Percentiles rank a stretch among this genome's conserved stretches.
phyloP scores from a whole-genome alignment of 2,113 vertebrate genomes.

The Dicrurus megarhynchus region DNA sequence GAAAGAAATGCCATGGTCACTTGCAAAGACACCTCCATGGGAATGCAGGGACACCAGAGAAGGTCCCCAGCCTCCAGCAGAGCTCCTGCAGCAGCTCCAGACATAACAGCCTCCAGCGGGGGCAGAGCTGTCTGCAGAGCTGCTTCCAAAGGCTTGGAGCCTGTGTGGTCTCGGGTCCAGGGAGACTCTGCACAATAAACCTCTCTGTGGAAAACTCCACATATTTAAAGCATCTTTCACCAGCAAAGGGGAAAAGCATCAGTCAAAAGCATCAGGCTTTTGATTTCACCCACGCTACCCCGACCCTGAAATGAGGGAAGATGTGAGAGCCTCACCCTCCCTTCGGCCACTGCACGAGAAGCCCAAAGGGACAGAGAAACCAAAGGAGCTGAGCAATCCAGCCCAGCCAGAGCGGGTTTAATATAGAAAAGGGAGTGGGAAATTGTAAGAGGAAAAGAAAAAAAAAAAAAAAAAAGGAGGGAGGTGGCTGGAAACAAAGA shows the following conservation, averaged over 20 bases:
- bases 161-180: conserved; percentile 42
- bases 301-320: rapidly evolving
- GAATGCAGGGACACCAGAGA: neutral
- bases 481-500: conserved; percentile 71
- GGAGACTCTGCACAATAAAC: conserved; percentile 36
- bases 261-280: neutral
- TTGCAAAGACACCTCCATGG: neutral
- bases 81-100: conserved; percentile 1
- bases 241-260: conserved; percentile 5
- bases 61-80: neutral
- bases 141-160: conserved; percentile 1
- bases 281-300: neutral
- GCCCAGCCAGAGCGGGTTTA: neutral
- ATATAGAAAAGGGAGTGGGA: conserved; percentile 52
- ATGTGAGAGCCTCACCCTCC: neutral
- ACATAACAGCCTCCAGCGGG: conserved; percentile 17
- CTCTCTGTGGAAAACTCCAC: conserved; percentile 46
- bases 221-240: conserved; percentile 38
- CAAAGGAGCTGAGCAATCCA: neutral
- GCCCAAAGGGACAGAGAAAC: neutral
- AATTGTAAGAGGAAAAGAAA: conserved; percentile 32
- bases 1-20: rapidly evolving
- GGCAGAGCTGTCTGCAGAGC: conserved; percentile 27
- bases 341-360: rapidly evolving
- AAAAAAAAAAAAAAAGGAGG: conserved; percentile 11